These are phyloP conservation scores for Anhinga rufa DNA, from an alignment of 2,113 vertebrate genomes.

Conservation along the genomic window DNA sequence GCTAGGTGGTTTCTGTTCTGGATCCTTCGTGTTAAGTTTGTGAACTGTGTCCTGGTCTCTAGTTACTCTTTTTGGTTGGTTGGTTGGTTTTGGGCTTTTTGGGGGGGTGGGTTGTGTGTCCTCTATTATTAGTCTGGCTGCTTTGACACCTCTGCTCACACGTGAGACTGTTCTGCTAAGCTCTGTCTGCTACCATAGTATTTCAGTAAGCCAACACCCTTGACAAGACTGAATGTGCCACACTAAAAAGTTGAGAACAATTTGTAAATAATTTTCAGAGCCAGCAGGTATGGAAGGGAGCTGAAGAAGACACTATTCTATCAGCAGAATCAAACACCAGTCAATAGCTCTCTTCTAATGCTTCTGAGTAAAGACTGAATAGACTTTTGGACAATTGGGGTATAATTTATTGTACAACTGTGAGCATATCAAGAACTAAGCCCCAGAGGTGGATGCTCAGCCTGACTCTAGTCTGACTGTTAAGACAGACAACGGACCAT, in stretches of 20 bases:
- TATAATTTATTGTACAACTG: not conserved
- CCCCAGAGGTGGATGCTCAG: not conserved
- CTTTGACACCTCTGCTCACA: not conserved
- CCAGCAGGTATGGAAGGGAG: not conserved
- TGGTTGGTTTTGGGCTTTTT: not conserved
- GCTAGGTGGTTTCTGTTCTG: not conserved
- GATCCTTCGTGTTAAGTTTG: not conserved
- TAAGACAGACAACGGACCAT: not conserved
- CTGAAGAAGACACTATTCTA: not conserved
- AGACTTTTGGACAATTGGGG: not conserved
- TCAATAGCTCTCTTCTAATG: not conserved
- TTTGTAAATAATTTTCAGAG: not conserved
- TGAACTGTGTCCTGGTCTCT: not conserved
- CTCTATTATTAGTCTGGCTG: not conserved
- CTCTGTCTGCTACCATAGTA: not conserved
- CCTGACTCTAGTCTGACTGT: not conserved
- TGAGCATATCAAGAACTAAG: not conserved
- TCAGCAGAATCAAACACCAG: not conserved
- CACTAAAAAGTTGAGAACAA: not conserved
- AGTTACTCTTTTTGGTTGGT: not conserved
- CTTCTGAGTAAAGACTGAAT: not conserved
- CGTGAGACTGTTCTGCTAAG: not conserved
- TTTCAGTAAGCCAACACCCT: not conserved
- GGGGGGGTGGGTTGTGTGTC: not conserved
- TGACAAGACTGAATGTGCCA: not conserved